These are phyloP conservation scores for Drosophila nigrodunni DNA, from an alignment of 1,140 invertebrate species.

Conservation along the genomic window DNA sequence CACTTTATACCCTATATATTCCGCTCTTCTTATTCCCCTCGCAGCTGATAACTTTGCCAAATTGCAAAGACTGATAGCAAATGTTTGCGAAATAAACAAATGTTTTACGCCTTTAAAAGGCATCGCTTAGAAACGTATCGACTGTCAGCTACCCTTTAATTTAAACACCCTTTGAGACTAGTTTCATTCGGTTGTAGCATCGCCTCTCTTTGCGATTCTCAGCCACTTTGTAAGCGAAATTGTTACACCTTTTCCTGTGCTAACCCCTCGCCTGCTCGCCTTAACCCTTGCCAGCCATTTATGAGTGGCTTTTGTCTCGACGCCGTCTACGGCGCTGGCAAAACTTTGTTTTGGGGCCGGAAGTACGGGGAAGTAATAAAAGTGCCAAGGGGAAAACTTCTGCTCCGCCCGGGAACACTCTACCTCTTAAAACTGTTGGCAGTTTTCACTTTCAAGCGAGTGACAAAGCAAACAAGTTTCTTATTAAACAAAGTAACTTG, in stretches of 20 bases:
- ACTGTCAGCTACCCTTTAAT: background rate
- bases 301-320: constrained; percentile 46
- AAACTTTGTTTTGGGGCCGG: constrained; percentile 29
- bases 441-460: constrained; percentile 52
- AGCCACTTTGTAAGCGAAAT: background rate
- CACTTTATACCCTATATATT: constrained; percentile 3
- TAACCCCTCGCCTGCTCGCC: background rate
- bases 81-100: background rate
- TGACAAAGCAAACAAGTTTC: constrained; percentile 19
- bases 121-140: background rate
- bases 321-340: constrained; percentile 24
- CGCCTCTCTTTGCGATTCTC: constrained; percentile 1
- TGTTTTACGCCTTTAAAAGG: background rate
- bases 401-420: background rate
- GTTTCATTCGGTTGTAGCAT: background rate
- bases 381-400: background rate
- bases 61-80: constrained; percentile 7
- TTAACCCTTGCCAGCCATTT: constrained; percentile 11
- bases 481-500: constrained; percentile 8
- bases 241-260: background rate
- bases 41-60: constrained; percentile 12
- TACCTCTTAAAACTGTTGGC: constrained; percentile 13
- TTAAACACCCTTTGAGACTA: background rate
- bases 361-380: background rate
- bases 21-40: background rate